Percentiles rank a stretch among this genome's conserved stretches.
Conservation (phyloP, 2,113 vertebrate species). For the Bubo scandiacus region DNA sequence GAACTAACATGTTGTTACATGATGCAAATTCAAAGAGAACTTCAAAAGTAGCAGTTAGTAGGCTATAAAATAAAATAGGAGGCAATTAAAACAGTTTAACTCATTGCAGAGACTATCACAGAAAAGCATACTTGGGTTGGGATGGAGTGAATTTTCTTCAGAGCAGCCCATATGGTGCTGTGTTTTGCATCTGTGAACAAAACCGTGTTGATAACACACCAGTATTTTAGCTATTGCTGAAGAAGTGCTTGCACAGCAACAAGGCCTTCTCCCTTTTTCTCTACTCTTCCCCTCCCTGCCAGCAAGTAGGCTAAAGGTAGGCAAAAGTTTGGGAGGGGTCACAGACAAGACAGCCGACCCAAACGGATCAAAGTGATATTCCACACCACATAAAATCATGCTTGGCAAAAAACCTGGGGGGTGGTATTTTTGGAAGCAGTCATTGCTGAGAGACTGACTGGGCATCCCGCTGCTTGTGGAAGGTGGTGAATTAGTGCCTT, state of each 20-base stretch:
- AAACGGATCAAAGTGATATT: background rate
- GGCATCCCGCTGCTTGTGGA: background rate
- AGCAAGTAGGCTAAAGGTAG: background rate
- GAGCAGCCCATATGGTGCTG: background rate
- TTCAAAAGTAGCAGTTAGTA: constrained; percentile 3
- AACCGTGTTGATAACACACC: background rate
- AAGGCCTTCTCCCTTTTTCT: background rate
- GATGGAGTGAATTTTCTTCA: background rate
- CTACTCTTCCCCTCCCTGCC: background rate
- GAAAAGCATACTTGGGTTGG: background rate
- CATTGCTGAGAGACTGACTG: background rate
- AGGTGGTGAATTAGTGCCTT: background rate
- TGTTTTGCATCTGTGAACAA: background rate
- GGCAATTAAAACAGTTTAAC: constrained; percentile 6
- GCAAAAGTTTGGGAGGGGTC: background rate
- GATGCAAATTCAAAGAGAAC: background rate
- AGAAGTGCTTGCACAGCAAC: background rate
- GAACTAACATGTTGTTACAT: constrained; percentile 3
- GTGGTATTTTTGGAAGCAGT: background rate
- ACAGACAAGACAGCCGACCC: background rate
- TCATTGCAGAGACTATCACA: background rate
- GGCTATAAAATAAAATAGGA: constrained; percentile 39
- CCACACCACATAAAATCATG: background rate
- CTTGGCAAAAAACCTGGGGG: background rate
- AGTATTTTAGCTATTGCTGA: background rate